Base-by-base conservation (phyloP, 2,113 vertebrate species). In the Tachysurus vachellii region DNA sequence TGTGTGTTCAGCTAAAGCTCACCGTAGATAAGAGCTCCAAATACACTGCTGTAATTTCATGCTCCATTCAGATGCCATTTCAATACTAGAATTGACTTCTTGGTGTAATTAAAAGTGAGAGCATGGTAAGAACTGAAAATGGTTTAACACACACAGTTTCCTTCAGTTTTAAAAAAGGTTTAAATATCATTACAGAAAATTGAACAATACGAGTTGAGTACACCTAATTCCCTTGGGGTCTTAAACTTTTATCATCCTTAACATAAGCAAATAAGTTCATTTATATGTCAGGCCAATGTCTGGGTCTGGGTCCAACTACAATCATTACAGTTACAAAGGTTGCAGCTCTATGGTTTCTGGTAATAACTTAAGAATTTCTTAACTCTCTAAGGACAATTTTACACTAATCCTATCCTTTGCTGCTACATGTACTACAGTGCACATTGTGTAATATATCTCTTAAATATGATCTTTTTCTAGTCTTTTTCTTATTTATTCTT, bases 1-100 rank as follows among this genome's bases (percentile, higher is more conserved):
- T 91, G 91, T 92, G 90, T 92, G 90, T 90, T 92, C 91, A 92
- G 91, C 91, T 91, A 91, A 93, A 92, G 89, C 86, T 84, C 86
- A 66, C 86, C 71, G 62, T 83, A 90, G 91, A 91, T 90, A 93
- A 91, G 90, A 90, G 85, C 76, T 64, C 86, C 88, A 88, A 90
- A 90, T 89, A 91, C 90, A 91, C 92, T 64, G 85, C 88, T 73
- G 89, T 89, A 91, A 92, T 92, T 92, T 92, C 90, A 90, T 87
- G 86, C 89, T 88, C 77, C 77, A 90, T 91, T 88, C 83, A 90
- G 83, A 80, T 87, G 84, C 64, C 71, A 88, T 86, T 89, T 87
- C 90, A 93, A 91, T 88, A 85, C 90, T 88, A 92, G 86, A 90
- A 92, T 86, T 90, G 85, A 91, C 88, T 92, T 88, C 85, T 75